Evolutionary conservation across 2,797 vertebrate species (phyloP), one percentile per base, ranked within the genome.

Genomic region (Gymnocypris eckloni): DNA sequence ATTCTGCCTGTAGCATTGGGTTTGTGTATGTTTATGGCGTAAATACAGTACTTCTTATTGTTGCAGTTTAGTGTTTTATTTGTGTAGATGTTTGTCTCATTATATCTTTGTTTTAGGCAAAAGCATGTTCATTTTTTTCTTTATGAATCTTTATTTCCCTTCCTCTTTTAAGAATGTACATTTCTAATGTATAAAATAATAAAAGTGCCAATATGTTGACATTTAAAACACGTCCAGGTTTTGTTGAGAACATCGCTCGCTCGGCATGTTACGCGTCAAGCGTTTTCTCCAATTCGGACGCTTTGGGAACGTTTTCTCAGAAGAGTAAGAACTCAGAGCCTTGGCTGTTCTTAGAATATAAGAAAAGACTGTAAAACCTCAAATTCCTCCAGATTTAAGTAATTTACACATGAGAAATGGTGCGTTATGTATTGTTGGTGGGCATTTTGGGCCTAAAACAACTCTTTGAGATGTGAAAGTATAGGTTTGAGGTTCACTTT

Each of bases 1-100:
- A 86, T 83, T 73, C 78, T 87, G 73, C 59, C 72, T 88, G 85
- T 87, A 54, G 70, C 72, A 54, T 64, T 77, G 83, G 79, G 71
- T 6, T 72, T 72, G 85, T 86, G 86, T 83, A 88, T 88, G 88
- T 84, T 90, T 77, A 93, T 86, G 84, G 85, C 92, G 94, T 95
- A 95, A 92, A 95, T 95, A 94, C 86, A 86, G 88, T 10, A 92
- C 94, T 94, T 92, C 93, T 91, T 94, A 93, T 92, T 90, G 91
- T 93, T 93, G 91, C 90, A 22, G 88, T 94, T 91, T 93, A 22
- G 89, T 90, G 3, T 33, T 37, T 45, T 91, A 92, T 71, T 94
- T 90, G 86, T 91, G 93, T 91, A 92, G 91, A 91, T 92, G 87
- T 95, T 90, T 91, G 88, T 91, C 90, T 71, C 70, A 82, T 90